phyloP scores from a whole-genome alignment of 1,140 invertebrate genomes.

The Magallana angulata region DNA sequence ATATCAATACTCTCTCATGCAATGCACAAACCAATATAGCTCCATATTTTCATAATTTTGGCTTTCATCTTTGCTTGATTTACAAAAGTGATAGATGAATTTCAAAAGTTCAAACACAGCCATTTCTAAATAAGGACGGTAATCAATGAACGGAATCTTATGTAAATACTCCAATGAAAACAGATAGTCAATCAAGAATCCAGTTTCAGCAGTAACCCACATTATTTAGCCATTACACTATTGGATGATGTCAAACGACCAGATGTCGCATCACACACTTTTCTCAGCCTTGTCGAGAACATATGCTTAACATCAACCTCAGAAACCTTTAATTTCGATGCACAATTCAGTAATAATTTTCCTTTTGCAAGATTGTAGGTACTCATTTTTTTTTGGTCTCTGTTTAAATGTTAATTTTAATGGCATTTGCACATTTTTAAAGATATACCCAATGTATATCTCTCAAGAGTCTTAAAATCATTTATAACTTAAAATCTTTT shows the following conservation, averaged over 20 bases:
- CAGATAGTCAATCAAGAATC: conserved; percentile 21
- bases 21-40: neutral
- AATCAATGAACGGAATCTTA: conserved; percentile 16
- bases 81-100: conserved; percentile 16
- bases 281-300: neutral
- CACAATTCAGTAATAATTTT: neutral
- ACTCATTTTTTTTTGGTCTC: too few species aligned
- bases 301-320: neutral
- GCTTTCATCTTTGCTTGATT: conserved; percentile 24
- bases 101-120: conserved; percentile 31
- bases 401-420: too few species aligned
- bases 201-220: neutral
- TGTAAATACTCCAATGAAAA: conserved; percentile 31
- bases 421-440: too few species aligned
- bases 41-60: conserved; percentile 5
- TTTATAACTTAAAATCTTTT: too few species aligned
- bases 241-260: neutral
- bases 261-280: conserved; percentile 6
- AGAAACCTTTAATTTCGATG: neutral
- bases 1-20: conserved; percentile 8
- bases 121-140: conserved; percentile 10
- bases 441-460: too few species aligned
- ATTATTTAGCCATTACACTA: conserved; percentile 14
- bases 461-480: too few species aligned
- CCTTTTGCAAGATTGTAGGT: too few species aligned